These are phyloP conservation scores for Calameuta pallipes DNA, from an alignment of 2,888 invertebrate species.

Conservation along the genomic window DNA sequence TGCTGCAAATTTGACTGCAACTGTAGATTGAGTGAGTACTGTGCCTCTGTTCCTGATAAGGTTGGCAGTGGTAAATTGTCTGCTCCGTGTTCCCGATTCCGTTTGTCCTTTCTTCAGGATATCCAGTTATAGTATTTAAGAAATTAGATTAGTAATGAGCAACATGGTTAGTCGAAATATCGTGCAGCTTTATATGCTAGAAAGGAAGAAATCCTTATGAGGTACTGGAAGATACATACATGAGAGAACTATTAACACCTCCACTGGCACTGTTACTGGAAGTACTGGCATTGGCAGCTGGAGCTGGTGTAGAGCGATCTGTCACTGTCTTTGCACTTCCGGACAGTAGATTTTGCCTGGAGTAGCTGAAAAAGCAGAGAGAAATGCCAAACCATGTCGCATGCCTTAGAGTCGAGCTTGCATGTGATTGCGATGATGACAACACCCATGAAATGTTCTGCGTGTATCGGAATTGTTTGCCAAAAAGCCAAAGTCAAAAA, in stretches of 20 bases:
- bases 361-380: slow-evolving; percentile 75
- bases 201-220: neutral
- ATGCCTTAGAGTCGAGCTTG: neutral
- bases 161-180: neutral
- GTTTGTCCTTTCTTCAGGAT: slow-evolving; percentile 50
- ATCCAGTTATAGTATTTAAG: neutral
- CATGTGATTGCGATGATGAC: neutral
- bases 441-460: neutral
- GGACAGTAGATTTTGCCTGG: slow-evolving; percentile 87
- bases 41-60: slow-evolving; percentile 45
- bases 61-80: slow-evolving; percentile 50
- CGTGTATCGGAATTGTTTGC: neutral
- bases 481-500: neutral
- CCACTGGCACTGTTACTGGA: slow-evolving; percentile 41
- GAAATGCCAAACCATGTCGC: slow-evolving; percentile 2
- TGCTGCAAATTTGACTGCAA: slow-evolving; percentile 47
- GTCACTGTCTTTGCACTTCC: slow-evolving; percentile 74
- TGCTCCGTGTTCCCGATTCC: slow-evolving; percentile 53
- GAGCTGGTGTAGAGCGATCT: slow-evolving; percentile 36
- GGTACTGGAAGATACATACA: slow-evolving; percentile 30
- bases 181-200: neutral
- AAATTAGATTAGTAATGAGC: neutral
- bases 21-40: slow-evolving; percentile 56
- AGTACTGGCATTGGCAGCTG: slow-evolving; percentile 40
- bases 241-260: slow-evolving; percentile 44